Conservation (phyloP, 2,797 vertebrate genomes). For the Chromis chromis region DNA sequence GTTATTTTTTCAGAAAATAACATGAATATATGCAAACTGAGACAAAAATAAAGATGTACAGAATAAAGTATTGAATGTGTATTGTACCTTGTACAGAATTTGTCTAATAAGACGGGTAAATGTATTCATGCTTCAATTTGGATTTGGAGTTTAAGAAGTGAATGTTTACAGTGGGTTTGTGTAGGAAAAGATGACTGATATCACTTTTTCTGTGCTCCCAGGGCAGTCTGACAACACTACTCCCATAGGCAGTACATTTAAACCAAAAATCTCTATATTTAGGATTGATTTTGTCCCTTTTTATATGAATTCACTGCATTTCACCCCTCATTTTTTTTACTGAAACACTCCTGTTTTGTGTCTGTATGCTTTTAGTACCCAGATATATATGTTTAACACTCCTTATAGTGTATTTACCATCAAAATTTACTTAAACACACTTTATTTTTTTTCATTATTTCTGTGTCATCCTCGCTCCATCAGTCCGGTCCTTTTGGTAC, state of each 20-base stretch:
- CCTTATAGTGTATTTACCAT: neutral
- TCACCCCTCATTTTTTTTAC: neutral
- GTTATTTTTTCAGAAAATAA: constrained; percentile 98
- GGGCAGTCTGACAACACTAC: constrained; percentile 44
- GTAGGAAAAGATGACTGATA: constrained; percentile 63
- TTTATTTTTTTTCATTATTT: neutral
- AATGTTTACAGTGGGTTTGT: constrained; percentile 81
- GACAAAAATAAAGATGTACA: constrained; percentile 85
- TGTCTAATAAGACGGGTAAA: constrained; percentile 81
- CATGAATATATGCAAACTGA: constrained; percentile 91
- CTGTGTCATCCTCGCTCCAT: neutral
- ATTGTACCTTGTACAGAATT: constrained; percentile 85
- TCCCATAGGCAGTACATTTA: constrained; percentile 56
- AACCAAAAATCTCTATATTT: constrained; percentile 69
- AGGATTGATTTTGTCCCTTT: neutral
- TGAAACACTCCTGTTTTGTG: neutral
- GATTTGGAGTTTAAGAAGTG: constrained; percentile 69
- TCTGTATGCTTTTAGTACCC: neutral
- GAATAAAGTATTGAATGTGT: constrained; percentile 88
- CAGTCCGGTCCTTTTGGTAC: constrained; percentile 36
- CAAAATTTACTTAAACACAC: neutral
- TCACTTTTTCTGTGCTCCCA: constrained; percentile 47
- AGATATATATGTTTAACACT: neutral
- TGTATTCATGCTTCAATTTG: constrained; percentile 68
- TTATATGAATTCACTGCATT: constrained; percentile 10